These are phyloP conservation scores for Mus spretus DNA, from an alignment of 2,797 vertebrate genomes.

Conservation along the genomic window DNA sequence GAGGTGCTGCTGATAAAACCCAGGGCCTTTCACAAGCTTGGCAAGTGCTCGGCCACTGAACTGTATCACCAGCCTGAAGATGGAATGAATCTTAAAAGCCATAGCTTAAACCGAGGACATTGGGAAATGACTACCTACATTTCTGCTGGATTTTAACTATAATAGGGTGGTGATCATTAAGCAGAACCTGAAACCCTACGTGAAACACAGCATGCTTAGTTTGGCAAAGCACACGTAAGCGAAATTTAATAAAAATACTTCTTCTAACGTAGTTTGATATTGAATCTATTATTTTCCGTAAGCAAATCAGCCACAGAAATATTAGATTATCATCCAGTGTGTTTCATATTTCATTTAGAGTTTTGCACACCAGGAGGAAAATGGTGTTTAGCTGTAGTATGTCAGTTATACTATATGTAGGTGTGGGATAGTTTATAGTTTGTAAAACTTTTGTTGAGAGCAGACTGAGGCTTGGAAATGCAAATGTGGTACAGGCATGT, in stretches of 20 bases:
- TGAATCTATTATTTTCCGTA: background rate
- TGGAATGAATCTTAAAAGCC: constrained; percentile 7
- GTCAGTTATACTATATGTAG: background rate
- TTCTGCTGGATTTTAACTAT: constrained; percentile 41
- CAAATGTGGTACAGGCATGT: background rate
- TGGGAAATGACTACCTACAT: background rate
- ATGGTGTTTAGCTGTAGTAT: background rate
- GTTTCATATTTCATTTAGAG: constrained; percentile 39
- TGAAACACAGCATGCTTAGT: constrained; percentile 14
- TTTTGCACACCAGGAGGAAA: background rate
- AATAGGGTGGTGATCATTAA: background rate
- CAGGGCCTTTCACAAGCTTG: background rate
- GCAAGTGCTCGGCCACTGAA: background rate
- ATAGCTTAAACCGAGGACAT: background rate
- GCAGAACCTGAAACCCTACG: background rate
- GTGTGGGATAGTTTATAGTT: background rate
- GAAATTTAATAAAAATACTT: constrained; percentile 23
- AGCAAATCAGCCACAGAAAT: constrained; percentile 5
- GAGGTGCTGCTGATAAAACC: background rate
- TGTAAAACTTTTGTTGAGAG: constrained; percentile 25
- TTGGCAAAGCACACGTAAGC: constrained; percentile 21
- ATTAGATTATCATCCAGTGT: background rate
- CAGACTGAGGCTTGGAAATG: background rate
- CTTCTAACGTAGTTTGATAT: constrained; percentile 37
- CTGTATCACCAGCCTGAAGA: background rate